These are phyloP conservation scores for Gallinago undulata DNA, from an alignment of 2,113 vertebrate genomes.

Conservation along the genomic window DNA sequence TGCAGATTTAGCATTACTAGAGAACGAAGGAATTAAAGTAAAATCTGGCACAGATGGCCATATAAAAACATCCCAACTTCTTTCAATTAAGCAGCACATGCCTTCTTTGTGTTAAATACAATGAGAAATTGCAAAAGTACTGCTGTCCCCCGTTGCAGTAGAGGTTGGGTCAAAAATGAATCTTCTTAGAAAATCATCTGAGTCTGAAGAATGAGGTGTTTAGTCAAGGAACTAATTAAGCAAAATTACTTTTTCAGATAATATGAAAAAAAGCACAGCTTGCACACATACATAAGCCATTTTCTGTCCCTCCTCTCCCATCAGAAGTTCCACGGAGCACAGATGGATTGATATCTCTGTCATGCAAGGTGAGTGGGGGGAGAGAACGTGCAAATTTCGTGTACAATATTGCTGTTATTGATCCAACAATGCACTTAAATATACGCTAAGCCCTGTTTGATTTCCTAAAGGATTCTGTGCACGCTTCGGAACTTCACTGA, in stretches of 20 bases:
- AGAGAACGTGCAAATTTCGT: background rate
- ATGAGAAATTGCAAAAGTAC: background rate
- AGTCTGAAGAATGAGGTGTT: background rate
- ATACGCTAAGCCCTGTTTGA: background rate
- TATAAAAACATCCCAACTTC: background rate
- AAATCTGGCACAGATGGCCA: background rate
- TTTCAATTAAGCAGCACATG: background rate
- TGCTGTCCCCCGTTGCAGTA: background rate
- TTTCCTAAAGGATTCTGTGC: background rate
- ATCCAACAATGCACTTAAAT: background rate
- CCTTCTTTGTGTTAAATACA: background rate
- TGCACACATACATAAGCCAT: background rate
- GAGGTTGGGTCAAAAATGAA: background rate
- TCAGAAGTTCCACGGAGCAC: background rate
- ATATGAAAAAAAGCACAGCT: background rate
- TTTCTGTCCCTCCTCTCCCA: background rate
- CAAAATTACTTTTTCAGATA: background rate
- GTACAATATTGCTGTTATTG: background rate
- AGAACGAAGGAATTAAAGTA: background rate
- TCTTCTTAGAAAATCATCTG: background rate
- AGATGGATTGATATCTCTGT: background rate
- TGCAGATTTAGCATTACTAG: background rate
- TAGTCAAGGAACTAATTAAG: background rate
- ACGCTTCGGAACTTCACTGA: accelerated
- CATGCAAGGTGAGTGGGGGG: background rate